phyloP scores from a whole-genome alignment of 2,888 invertebrate genomes.

The Yponomeuta plumbellus region DNA sequence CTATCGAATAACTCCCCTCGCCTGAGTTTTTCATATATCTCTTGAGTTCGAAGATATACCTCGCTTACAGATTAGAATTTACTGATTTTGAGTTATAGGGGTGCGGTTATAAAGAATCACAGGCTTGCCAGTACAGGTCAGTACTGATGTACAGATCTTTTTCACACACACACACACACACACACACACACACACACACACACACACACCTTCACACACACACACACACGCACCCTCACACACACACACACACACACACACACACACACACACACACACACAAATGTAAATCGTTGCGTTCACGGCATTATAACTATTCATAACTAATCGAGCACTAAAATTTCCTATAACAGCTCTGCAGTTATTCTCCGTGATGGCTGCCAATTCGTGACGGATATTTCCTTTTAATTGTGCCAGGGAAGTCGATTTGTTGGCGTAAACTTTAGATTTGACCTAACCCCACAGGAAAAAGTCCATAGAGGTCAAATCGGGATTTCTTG shows the following conservation, averaged over 20 bases:
- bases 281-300: conserved; percentile 23
- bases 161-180: no score
- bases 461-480: conserved; percentile 26
- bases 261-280: no score
- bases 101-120: no score
- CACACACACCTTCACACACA: no score
- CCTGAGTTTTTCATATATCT: conserved; percentile 97
- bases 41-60: conserved; percentile 98
- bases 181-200: no score
- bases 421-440: conserved; percentile 21
- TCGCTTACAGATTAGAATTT: conserved; percentile 83
- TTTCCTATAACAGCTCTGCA: conserved; percentile 23
- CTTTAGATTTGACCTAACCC: conserved; percentile 26
- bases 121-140: no score
- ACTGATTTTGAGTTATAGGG: background rate
- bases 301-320: conserved; percentile 20
- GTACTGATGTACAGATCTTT: no score
- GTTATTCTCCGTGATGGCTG: conserved; percentile 20
- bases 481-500: conserved; percentile 25
- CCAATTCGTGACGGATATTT: conserved; percentile 23
- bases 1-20: conserved; percentile 96
- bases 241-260: no score
- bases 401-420: conserved; percentile 23
- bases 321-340: no score
- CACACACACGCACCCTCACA: no score